A percentile compares a stretch with the other conserved stretches of the same genome.
Conservation (phyloP, 1,140 invertebrate genomes). For the Aphidius gifuensis region DNA sequence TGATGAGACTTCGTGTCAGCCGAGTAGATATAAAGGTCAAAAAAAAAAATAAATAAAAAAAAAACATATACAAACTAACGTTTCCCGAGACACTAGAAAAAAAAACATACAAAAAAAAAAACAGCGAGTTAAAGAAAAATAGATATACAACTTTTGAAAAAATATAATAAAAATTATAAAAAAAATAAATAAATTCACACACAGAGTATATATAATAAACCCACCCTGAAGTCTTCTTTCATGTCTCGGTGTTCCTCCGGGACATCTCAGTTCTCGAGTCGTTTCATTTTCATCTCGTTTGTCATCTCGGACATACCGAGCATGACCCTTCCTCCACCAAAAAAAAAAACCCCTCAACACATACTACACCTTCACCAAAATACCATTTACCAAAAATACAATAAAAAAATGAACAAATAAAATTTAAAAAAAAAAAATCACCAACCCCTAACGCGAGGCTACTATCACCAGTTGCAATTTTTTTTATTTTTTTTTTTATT, state of each 20-base stretch:
- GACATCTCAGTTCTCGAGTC: slow-evolving; percentile 24
- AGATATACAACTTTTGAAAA: no score
- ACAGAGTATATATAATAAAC: slow-evolving; percentile 8
- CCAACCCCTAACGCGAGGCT: no score
- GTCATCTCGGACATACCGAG: slow-evolving; percentile 5
- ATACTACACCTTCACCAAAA: neutral
- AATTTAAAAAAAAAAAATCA: neutral
- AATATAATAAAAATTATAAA: neutral
- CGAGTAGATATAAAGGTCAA: slow-evolving; percentile 3
- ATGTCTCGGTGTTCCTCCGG: slow-evolving; percentile 33
- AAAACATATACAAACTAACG: neutral
- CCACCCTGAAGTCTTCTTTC: slow-evolving; percentile 34
- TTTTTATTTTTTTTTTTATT: no score
- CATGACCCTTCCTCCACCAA: neutral
- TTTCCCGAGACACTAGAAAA: neutral
- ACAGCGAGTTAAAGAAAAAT: neutral
- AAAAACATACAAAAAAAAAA: slow-evolving; percentile 1
- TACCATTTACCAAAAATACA: neutral
- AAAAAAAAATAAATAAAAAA: slow-evolving; percentile 1
- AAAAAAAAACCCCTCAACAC: neutral
- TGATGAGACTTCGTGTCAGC: no score
- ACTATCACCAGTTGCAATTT: no score
- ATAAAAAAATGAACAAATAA: neutral
- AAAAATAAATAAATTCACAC: neutral
- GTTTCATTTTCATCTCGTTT: slow-evolving; percentile 24